phyloP scores from a whole-genome alignment of 2,797 vertebrate species.

The Anguilla obscura region DNA sequence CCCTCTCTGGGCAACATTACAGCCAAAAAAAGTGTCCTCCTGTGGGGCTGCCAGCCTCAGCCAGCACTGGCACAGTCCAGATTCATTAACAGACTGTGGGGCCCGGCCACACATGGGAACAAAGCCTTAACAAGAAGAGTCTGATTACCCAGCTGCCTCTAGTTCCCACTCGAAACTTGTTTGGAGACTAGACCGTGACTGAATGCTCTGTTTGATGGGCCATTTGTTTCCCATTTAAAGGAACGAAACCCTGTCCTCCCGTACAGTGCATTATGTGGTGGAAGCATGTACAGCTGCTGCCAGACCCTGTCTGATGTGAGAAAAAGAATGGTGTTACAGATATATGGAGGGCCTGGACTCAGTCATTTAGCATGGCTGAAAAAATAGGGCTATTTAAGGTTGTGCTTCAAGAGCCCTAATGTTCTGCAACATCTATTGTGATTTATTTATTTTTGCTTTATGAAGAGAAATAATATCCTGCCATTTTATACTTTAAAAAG shows the following conservation, averaged over 20 bases:
- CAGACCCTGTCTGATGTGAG: neutral
- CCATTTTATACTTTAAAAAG: neutral
- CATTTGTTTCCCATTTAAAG: neutral
- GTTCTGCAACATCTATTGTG: neutral
- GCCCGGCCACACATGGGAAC: neutral
- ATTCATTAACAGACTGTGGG: neutral
- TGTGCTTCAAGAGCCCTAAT: neutral
- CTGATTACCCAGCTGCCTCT: neutral
- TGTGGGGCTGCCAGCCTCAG: neutral
- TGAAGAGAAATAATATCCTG: neutral
- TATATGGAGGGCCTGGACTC: neutral
- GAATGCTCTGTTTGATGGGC: neutral
- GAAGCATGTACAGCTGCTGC: neutral
- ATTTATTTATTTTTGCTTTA: neutral
- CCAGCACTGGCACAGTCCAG: neutral
- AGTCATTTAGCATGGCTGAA: neutral
- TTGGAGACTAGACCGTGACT: neutral
- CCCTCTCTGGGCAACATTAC: neutral
- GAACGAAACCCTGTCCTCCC: neutral
- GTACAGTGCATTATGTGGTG: neutral
- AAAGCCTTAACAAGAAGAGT: neutral
- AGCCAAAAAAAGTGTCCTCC: neutral
- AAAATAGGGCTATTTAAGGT: neutral
- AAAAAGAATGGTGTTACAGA: neutral
- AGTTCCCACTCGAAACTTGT: neutral